phyloP scores from a whole-genome alignment of 2,797 vertebrate species.

The Zenarchopterus dispar region DNA sequence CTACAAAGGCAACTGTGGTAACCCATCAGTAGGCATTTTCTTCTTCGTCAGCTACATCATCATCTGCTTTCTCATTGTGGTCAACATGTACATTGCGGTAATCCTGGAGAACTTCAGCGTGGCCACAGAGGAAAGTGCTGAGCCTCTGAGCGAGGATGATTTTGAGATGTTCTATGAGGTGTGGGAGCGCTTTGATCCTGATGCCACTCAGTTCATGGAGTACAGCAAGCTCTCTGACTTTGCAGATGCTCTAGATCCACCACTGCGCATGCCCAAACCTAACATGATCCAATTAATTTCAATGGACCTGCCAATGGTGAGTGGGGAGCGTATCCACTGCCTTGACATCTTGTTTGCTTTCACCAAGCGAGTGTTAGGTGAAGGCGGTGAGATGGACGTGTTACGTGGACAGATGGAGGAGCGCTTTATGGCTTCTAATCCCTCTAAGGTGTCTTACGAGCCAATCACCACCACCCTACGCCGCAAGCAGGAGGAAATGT shows the following conservation, averaged over 20 bases:
- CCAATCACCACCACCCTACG: conserved; percentile 96
- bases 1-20: conserved; percentile 92
- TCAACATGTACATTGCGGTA: conserved; percentile 98
- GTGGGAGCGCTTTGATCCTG: conserved; percentile 95
- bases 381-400: conserved; percentile 93
- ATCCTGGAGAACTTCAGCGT: conserved; percentile 98
- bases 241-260: conserved; percentile 91
- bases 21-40: conserved; percentile 91
- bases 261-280: conserved; percentile 91
- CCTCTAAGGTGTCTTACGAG: conserved; percentile 95
- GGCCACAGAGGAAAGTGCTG: conserved; percentile 94
- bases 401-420: conserved; percentile 95
- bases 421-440: conserved; percentile 94
- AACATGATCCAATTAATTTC: conserved; percentile 92
- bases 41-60: conserved; percentile 98
- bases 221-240: conserved; percentile 91
- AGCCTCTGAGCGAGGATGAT: conserved; percentile 94
- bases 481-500: conserved; percentile 93
- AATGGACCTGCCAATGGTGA: conserved; percentile 98
- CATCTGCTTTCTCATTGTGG: conserved; percentile 95
- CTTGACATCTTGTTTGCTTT: conserved; percentile 97
- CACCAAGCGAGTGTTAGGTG: conserved; percentile 93
- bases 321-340: conserved; percentile 96
- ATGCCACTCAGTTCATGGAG: conserved; percentile 95
- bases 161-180: conserved; percentile 99